Conservation (phyloP, 2,888 invertebrate genomes). For the Empis stercorea region DNA sequence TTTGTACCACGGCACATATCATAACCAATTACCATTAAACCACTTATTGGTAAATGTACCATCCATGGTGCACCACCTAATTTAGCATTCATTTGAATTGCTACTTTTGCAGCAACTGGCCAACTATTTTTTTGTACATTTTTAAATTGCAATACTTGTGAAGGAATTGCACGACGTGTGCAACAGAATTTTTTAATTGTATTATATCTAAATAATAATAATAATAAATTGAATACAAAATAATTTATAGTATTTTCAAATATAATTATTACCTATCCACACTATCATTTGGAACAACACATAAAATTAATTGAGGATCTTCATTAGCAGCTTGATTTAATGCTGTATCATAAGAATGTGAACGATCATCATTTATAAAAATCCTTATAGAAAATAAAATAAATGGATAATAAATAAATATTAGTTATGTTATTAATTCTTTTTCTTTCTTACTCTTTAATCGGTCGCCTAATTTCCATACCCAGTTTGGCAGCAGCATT, state of each 20-base stretch:
- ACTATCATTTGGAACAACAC: conserved; percentile 55
- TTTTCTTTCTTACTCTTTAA: neutral
- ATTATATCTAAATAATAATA: conserved; percentile 42
- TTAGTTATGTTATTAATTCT: too few relatives aligned
- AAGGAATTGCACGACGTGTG: conserved; percentile 58
- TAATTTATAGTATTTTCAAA: too few relatives aligned
- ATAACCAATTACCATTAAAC: conserved; percentile 73
- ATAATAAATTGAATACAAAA: too few relatives aligned
- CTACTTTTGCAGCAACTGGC: conserved; percentile 84
- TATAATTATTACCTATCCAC: conserved; percentile 49
- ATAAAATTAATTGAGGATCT: conserved; percentile 54
- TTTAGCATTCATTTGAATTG: conserved; percentile 87
- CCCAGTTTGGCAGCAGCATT: conserved; percentile 38
- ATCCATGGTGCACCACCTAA: conserved; percentile 86
- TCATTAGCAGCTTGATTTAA: conserved; percentile 44
- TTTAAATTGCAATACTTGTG: conserved; percentile 40
- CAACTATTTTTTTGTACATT: conserved; percentile 35
- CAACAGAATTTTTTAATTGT: conserved; percentile 79
- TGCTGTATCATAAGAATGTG: conserved; percentile 45
- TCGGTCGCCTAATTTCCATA: conserved; percentile 34
- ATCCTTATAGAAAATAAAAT: conserved; percentile 15
- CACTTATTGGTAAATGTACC: conserved; percentile 50
- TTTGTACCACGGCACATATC: conserved; percentile 77
- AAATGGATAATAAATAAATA: neutral
- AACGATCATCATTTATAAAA: conserved; percentile 42